These are phyloP conservation scores for Gallinago jamesoni DNA, from an alignment of 2,113 vertebrate genomes.

Conservation along the genomic window DNA sequence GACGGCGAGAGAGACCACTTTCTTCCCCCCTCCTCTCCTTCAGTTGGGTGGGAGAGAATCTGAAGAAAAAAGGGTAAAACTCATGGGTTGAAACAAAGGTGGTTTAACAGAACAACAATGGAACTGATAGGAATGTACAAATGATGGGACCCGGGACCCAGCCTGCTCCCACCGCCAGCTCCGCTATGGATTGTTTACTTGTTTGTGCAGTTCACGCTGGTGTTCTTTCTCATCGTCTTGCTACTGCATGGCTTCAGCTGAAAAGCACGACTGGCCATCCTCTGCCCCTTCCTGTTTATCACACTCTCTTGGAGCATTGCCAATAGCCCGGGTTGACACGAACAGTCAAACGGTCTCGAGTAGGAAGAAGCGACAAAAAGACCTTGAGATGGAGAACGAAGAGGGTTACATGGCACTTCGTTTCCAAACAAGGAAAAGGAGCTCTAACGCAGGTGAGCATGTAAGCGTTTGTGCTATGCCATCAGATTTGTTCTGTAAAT, in stretches of 20 bases:
- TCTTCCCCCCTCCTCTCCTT: no score
- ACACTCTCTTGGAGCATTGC: neutral
- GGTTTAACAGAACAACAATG: no score
- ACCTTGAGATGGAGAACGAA: neutral
- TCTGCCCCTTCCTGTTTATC: neutral
- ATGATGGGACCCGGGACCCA: no score
- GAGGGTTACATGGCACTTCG: neutral
- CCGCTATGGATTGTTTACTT: neutral
- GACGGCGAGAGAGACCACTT: no score
- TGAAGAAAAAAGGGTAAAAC: no score
- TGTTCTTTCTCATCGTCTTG: neutral
- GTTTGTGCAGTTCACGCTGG: neutral
- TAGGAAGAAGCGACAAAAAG: neutral
- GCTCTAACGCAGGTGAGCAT: neutral
- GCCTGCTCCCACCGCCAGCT: no score
- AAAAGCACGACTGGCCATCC: neutral
- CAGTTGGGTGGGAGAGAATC: no score
- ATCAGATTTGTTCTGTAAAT: neutral
- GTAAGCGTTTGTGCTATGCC: neutral
- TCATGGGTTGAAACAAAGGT: no score
- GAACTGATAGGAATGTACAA: no score
- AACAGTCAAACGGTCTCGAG: neutral
- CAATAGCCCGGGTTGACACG: neutral
- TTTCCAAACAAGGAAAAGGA: neutral
- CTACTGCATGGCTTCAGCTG: neutral